Conservation (phyloP, 2,113 vertebrate genomes). For the Tyto alba region DNA sequence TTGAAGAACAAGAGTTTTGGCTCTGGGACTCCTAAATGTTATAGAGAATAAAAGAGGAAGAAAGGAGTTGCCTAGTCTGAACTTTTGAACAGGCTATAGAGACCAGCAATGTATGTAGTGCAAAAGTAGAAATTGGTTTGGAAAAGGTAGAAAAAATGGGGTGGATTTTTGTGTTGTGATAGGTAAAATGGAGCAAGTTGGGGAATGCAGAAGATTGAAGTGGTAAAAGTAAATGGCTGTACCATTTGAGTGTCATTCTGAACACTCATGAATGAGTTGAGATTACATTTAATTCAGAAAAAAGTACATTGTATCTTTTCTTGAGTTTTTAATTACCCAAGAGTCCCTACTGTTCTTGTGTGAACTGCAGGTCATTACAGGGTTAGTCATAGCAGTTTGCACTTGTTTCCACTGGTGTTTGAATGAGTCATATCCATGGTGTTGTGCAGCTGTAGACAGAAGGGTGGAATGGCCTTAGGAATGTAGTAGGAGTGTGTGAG, state of each 20-base stretch:
- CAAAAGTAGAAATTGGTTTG: not conserved
- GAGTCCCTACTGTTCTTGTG: not conserved
- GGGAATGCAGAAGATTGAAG: not conserved
- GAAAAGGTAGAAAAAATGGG: not conserved
- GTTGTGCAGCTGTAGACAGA: constrained; percentile 25
- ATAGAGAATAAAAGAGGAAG: not conserved
- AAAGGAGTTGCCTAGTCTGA: not conserved
- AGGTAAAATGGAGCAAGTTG: not conserved
- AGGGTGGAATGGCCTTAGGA: constrained; percentile 16
- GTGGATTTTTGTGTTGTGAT: not conserved
- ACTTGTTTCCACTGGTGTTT: constrained; percentile 43
- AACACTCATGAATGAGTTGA: not conserved
- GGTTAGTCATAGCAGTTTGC: constrained; percentile 26
- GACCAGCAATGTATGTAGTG: not conserved
- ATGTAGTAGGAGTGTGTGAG: not conserved
- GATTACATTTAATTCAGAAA: not conserved
- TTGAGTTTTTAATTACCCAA: not conserved
- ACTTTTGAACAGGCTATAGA: not conserved
- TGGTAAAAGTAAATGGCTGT: not conserved
- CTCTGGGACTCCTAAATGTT: not conserved
- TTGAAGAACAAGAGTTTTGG: not conserved
- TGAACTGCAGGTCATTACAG: not conserved
- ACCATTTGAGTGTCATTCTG: not conserved
- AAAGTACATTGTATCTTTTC: not conserved
- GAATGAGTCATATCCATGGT: constrained; percentile 14